phyloP scores from a whole-genome alignment of 2,888 invertebrate species.

The Augochlorella aurata region DNA sequence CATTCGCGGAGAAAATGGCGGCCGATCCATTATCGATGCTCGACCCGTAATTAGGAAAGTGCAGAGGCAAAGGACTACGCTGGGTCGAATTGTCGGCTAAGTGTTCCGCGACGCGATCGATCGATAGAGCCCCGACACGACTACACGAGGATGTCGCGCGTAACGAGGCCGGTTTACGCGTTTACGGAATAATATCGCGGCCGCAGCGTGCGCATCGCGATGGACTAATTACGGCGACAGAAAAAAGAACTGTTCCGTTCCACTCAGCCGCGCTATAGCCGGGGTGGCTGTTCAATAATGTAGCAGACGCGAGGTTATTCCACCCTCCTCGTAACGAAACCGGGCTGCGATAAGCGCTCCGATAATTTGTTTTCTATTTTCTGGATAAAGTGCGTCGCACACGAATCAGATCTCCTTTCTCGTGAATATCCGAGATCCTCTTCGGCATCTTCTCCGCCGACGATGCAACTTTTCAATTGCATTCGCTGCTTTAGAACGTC shows the following conservation, averaged over 20 bases:
- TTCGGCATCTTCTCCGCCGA: no score
- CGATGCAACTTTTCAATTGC: no score
- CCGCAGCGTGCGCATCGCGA: slow-evolving; percentile 13
- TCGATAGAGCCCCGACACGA: slow-evolving; percentile 16
- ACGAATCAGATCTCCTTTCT: no score
- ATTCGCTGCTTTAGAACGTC: no score
- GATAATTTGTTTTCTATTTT: neutral
- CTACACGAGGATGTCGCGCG: slow-evolving; percentile 20
- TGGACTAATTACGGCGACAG: slow-evolving; percentile 22
- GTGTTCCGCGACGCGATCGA: slow-evolving; percentile 39
- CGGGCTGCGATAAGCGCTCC: neutral
- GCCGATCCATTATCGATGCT: slow-evolving; percentile 19
- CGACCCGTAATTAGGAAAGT: slow-evolving; percentile 35
- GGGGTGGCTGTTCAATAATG: neutral
- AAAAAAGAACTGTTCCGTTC: slow-evolving; percentile 6
- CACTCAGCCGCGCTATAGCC: neutral
- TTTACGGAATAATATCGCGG: slow-evolving; percentile 20
- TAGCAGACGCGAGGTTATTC: neutral
- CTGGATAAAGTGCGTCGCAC: no score
- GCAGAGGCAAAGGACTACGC: slow-evolving; percentile 17
- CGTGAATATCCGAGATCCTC: no score
- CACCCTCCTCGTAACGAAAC: neutral
- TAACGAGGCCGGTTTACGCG: slow-evolving; percentile 27
- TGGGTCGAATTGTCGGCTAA: slow-evolving; percentile 31
- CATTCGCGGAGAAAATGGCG: neutral